Evolutionary conservation across 2,888 invertebrate genomes (phyloP).

Genomic region (Tetramorium bicarinatum): DNA sequence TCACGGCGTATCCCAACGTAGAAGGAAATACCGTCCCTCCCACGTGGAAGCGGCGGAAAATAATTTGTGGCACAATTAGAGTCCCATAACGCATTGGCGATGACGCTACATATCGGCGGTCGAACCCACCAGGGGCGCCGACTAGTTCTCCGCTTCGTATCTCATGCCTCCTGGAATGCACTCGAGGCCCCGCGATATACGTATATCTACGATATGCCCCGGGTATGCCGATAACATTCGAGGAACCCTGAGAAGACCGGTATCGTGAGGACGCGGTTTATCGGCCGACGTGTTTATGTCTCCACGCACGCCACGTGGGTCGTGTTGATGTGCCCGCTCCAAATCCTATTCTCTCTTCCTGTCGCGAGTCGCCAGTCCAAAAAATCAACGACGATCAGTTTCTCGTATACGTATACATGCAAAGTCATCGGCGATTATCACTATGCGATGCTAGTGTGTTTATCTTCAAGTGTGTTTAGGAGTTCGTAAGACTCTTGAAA

Average conservation of each 20-base stretch:
- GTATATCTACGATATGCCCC: constrained; percentile 41
- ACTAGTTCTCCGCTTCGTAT: constrained; percentile 56
- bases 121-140: constrained; percentile 14
- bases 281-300: constrained; percentile 65
- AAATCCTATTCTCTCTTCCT: constrained; percentile 43
- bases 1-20: constrained; percentile 1
- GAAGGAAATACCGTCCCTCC: constrained; percentile 28
- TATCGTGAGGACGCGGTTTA: constrained; percentile 65
- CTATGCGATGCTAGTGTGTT: constrained; percentile 19
- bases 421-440: constrained; percentile 31
- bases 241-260: constrained; percentile 35
- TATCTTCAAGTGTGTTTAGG: constrained; percentile 19
- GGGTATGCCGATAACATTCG: constrained; percentile 70
- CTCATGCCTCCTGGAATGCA: constrained; percentile 64
- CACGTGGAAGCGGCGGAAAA: constrained; percentile 54
- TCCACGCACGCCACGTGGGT: constrained; percentile 52
- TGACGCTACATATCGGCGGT: constrained; percentile 37
- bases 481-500: not conserved
- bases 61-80: constrained; percentile 66
- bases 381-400: constrained; percentile 54
- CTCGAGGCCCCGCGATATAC: constrained; percentile 45
- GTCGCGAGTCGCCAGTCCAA: constrained; percentile 26
- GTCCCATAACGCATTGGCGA: constrained; percentile 60
- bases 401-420: not conserved
- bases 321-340: constrained; percentile 12